Evolutionary conservation across 2,113 vertebrate genomes (phyloP), one percentile per base, ranked within the genome.

Genomic region (Bucco capensis): DNA sequence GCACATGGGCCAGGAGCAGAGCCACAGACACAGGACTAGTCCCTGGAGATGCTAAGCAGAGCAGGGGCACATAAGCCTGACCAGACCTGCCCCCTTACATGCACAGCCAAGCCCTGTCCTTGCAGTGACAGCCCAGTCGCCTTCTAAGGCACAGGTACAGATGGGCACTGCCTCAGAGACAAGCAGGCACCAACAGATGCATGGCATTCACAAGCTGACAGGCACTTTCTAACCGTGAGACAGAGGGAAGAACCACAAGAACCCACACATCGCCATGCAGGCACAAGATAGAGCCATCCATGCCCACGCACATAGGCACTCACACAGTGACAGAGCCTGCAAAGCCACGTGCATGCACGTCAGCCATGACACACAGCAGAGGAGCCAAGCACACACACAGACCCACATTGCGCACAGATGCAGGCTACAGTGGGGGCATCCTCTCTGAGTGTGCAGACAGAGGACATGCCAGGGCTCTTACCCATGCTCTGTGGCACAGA

Each of bases 401-500:
- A 69, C 19, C n/a, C 80, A 10, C 35, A 4, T 72, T 2, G 3
- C 38, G 11, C 25, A 5, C 3, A 14, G 51, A 12, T 16, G 33
- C 11, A 8, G 50, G 50, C 7, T 42, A 2, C 5, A 9, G 27
- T 17, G 37, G 66, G 24, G 18, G 38, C 35, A 25, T 9, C 9
- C 13, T 24, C n/a, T 12, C 50, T 5, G 5, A 21, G 65, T 3
- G 0, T 1, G 1, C 37, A 7, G 38, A 13, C 27, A 60, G 24
- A 25, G 24, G 24, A 28, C 10, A 0, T 1, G 14, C 17, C 1
- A 1, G 31, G 47, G 24, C 23, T 49, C 98, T 98, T 96, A 99
- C 99, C 99, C 98, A 0, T 98, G 97, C 51, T 98, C 98, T 0
- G 96, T 97, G 91, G 97, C 97, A n/a, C 99, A 99, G 13, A 99